Evolutionary conservation across 2,113 vertebrate genomes (phyloP).

Genomic region (Oryzias curvinotus): DNA sequence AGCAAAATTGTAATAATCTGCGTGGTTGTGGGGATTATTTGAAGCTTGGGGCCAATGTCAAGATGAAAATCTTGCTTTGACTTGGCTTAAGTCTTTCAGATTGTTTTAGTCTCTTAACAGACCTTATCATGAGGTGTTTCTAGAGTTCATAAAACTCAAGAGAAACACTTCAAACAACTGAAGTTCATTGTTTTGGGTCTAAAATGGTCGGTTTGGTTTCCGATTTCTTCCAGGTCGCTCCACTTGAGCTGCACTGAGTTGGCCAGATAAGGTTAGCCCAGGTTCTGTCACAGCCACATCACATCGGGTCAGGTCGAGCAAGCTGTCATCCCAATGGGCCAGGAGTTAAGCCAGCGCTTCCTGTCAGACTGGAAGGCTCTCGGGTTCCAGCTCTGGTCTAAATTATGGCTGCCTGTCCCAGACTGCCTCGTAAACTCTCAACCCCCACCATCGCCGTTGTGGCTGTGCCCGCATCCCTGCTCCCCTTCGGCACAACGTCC

Average conservation of each 20-base stretch:
- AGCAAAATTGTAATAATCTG: too few species aligned
- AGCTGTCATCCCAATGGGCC: conserved; percentile 66
- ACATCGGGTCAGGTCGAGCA: conserved; percentile 31
- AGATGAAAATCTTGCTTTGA: too few species aligned
- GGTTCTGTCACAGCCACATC: conserved; percentile 43
- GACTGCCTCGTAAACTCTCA: conserved; percentile 47
- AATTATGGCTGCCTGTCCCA: conserved; percentile 70
- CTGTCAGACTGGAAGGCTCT: conserved; percentile 72
- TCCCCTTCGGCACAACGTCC: conserved; percentile 37
- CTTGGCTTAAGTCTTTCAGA: too few species aligned
- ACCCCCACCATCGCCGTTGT: conserved; percentile 20
- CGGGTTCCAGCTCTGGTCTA: conserved; percentile 74
- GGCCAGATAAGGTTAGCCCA: conserved; percentile 8
- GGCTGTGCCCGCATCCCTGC: conserved; percentile 31
- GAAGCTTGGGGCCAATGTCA: too few species aligned
- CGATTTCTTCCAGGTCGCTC: not conserved
- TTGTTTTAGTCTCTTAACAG: too few species aligned
- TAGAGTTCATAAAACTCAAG: not conserved
- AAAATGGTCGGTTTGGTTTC: not conserved
- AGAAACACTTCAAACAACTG: not conserved
- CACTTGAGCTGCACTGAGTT: not conserved
- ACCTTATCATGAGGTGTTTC: too few species aligned
- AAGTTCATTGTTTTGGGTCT: not conserved
- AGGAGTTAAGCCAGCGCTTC: conserved; percentile 75
- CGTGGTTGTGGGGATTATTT: too few species aligned